phyloP scores from a whole-genome alignment of 2,113 vertebrate genomes.

The Pogonocichla stellata region DNA sequence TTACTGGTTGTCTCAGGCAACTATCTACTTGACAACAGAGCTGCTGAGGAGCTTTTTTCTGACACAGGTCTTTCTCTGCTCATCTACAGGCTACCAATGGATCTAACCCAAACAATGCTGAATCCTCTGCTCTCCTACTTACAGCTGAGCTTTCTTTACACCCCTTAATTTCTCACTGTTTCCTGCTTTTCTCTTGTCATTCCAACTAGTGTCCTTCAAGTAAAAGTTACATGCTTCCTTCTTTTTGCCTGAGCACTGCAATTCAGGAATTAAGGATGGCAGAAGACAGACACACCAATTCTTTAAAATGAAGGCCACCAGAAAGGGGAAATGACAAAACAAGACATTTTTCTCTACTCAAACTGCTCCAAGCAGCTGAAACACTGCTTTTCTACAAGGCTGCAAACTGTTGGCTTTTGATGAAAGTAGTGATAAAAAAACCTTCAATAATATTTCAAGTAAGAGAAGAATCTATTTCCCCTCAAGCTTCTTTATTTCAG shows the following conservation, averaged over 20 bases:
- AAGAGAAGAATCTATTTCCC: not conserved
- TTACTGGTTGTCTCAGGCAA: not conserved
- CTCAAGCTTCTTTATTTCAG: constrained; percentile 2
- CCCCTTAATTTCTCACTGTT: not conserved
- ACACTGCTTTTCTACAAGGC: not conserved
- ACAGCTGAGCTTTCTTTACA: not conserved
- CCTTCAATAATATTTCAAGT: not conserved
- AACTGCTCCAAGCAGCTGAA: not conserved
- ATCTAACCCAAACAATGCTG: not conserved
- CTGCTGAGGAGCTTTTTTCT: not conserved
- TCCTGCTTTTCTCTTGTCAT: not conserved
- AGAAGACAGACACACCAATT: not conserved
- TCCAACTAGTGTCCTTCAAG: not conserved
- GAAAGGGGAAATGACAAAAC: not conserved
- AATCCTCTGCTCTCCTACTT: not conserved
- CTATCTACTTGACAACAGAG: not conserved
- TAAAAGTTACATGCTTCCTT: not conserved
- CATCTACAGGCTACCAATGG: not conserved
- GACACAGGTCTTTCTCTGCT: not conserved
- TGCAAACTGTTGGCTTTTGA: not conserved
- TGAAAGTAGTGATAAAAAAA: not conserved
- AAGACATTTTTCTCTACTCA: not conserved
- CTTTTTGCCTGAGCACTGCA: not conserved
- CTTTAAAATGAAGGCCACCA: not conserved
- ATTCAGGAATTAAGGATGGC: not conserved